Evolutionary conservation across 2,797 vertebrate genomes (phyloP).

Genomic region (Malacoraja senta): DNA sequence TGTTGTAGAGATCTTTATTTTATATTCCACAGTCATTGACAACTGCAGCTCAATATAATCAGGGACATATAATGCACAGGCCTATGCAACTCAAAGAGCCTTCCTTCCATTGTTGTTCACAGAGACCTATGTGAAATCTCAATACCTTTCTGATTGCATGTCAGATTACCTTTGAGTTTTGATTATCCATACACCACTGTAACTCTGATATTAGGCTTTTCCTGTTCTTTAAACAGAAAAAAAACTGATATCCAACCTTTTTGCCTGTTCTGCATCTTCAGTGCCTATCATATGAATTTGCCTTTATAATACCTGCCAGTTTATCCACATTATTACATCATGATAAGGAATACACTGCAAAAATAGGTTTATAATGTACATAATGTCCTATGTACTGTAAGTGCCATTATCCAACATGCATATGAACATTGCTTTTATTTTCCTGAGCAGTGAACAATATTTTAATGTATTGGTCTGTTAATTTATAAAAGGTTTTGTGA

Average conservation of each 20-base stretch:
- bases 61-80: not conserved
- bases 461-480: not conserved
- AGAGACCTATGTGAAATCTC: not conserved
- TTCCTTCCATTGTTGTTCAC: not conserved
- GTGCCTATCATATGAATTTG: not conserved
- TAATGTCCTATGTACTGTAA: no score
- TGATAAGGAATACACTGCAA: not conserved
- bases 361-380: not conserved
- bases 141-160: not conserved
- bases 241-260: not conserved
- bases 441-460: not conserved
- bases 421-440: not conserved
- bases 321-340: not conserved
- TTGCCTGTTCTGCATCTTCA: not conserved
- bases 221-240: not conserved
- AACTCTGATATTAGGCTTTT: not conserved
- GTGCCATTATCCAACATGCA: not conserved
- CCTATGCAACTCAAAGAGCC: not conserved
- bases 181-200: not conserved
- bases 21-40: not conserved
- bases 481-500: not conserved
- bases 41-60: not conserved
- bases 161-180: not conserved
- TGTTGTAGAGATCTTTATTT: not conserved
- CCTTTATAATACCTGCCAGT: not conserved